A percentile compares a stretch with the other conserved stretches of the same genome.
phyloP scores from a whole-genome alignment of 2,888 invertebrate species.

The Strigamia maritima region DNA sequence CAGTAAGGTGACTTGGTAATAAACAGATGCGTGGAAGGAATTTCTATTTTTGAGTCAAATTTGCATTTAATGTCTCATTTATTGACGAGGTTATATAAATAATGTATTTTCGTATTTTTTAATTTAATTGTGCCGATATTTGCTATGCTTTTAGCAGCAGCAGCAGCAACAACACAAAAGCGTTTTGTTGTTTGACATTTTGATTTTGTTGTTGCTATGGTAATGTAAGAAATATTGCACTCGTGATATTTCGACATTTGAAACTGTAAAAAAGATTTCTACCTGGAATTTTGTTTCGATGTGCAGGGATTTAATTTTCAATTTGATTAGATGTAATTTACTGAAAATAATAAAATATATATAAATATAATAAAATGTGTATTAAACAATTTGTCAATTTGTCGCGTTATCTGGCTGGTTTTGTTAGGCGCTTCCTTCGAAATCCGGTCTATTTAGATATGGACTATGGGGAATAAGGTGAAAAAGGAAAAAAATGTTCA shows the following conservation, averaged over 20 bases:
- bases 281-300: background rate
- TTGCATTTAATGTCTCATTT: background rate
- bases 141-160: conserved; percentile 15
- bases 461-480: no score
- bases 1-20: background rate
- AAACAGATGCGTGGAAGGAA: background rate
- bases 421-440: no score
- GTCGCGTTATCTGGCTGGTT: no score
- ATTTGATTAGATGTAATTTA: background rate
- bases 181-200: conserved; percentile 1
- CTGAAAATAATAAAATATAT: no score
- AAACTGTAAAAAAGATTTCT: background rate
- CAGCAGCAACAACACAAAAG: background rate
- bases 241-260: conserved; percentile 1
- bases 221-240: background rate
- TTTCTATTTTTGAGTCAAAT: conserved; percentile 16
- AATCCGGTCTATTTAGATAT: no score
- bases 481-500: no score
- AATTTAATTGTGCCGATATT: background rate
- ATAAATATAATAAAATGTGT: no score
- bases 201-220: conserved; percentile 7
- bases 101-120: background rate
- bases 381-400: background rate
- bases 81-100: conserved; percentile 8
- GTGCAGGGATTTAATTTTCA: background rate